Percentiles rank a stretch among this genome's conserved stretches.
These are phyloP conservation scores for Carcinoscorpius rotundicauda DNA, from an alignment of 1,140 invertebrate genomes.

Conservation along the genomic window DNA sequence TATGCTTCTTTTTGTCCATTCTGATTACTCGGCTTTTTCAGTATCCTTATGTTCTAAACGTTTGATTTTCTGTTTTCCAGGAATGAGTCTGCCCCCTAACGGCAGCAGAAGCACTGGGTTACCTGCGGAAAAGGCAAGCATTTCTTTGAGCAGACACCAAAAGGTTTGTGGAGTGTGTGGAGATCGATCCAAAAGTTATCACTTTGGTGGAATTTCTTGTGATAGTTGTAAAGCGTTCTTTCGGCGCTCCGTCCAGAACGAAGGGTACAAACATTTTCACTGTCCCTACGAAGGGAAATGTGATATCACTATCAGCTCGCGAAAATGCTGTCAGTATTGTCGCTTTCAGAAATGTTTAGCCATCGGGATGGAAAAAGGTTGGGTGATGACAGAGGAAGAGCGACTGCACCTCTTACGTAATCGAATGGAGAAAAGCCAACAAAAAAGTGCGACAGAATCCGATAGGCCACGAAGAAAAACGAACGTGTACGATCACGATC, in stretches of 20 bases:
- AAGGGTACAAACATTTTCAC: conserved; percentile 29
- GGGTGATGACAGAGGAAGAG: conserved; percentile 39
- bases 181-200: conserved; percentile 32
- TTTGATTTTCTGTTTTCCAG: conserved; percentile 6
- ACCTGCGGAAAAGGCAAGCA: neutral
- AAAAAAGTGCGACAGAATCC: conserved; percentile 5
- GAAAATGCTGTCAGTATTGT: conserved; percentile 32
- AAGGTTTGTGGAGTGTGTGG: conserved; percentile 37
- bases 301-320: conserved; percentile 29
- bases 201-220: conserved; percentile 35
- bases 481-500: conserved; percentile 12
- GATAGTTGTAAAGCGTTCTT: conserved; percentile 37
- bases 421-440: conserved; percentile 25
- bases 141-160: conserved; percentile 12
- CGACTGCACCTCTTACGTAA: conserved; percentile 29
- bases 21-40: too few relatives aligned
- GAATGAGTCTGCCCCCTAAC: conserved; percentile 22
- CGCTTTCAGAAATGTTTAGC: conserved; percentile 35
- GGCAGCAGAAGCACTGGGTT: conserved; percentile 14
- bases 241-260: conserved; percentile 32
- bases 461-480: neutral
- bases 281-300: conserved; percentile 31
- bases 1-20: too few relatives aligned
- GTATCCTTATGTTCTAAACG: too few relatives aligned
- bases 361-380: conserved; percentile 39